Evolutionary conservation across 1,140 invertebrate genomes (phyloP), one percentile per base, ranked within the genome.

Genomic region (Caenorhabditis inopinata): DNA sequence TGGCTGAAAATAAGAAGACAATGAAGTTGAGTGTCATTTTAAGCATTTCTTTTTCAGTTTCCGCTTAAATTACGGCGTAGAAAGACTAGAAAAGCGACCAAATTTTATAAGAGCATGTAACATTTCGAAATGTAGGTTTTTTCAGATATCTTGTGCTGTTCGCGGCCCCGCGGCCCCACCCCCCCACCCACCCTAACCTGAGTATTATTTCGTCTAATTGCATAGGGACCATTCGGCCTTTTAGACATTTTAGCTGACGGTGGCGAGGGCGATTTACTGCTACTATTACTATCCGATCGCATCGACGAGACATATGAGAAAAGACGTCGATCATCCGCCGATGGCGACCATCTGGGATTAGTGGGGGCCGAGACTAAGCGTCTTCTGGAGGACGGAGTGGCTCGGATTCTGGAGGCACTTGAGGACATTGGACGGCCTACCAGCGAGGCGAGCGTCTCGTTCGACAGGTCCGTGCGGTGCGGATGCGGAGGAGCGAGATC

Each of bases 1-100:
- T 7, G 58, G 58, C 58, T 68, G 32, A 21, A 68, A 68, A 68
- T 38, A n/a, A n/a, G n/a, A n/a, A n/a, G n/a, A n/a, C n/a, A n/a
- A n/a, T n/a, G n/a, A n/a, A n/a, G n/a, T n/a, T n/a, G n/a, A n/a
- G n/a, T n/a, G n/a, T n/a, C n/a, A n/a, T n/a, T n/a, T n/a, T n/a
- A n/a, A n/a, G n/a, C n/a, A n/a, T n/a, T n/a, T n/a, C n/a, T n/a
- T n/a, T n/a, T n/a, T n/a, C n/a, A n/a, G n/a, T n/a, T n/a, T n/a
- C n/a, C n/a, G n/a, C n/a, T n/a, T n/a, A n/a, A n/a, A n/a, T n/a
- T n/a, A n/a, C n/a, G n/a, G n/a, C n/a, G n/a, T n/a, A n/a, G n/a
- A n/a, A n/a, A n/a, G n/a, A n/a, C n/a, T n/a, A n/a, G n/a, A n/a
- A n/a, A n/a, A n/a, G n/a, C n/a, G n/a, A n/a, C n/a, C n/a, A n/a